Evolutionary conservation across 2,888 invertebrate species (phyloP), one percentile per base, ranked within the genome.

Genomic region (Leptinotarsa tumamoca): DNA sequence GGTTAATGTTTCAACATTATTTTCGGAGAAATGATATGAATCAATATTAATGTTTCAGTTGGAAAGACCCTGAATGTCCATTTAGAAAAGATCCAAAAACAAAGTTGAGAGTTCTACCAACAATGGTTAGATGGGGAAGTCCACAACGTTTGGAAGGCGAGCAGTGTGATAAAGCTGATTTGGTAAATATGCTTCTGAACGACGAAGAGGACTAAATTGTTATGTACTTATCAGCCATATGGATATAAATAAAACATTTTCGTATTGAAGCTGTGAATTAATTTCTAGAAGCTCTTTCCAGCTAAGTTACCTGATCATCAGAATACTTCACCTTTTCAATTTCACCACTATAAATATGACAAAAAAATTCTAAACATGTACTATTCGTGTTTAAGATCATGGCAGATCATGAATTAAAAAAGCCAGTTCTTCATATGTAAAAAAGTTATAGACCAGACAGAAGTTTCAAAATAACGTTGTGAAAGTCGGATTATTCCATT

Each of bases 41-140:
- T 51, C 3, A 49, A 33, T 43, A 18, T 66, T 49, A 0, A 58
- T 71, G 17, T 88, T 91, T 52, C 85, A 96, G 95, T 79, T 98
- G 97, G 97, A 97, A 95, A 88, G 93, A 96, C 87, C 90, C 90
- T 69, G 92, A 93, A 14, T 95, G 95, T 86, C 93, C 94, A 1
- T 98, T 96, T 88, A 91, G 97, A 74, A 95, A 93, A 73, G 94
- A 97, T 85, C 86, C 90, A 54, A 91, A 92, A 67, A 92, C 94
- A 0, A 92, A 91, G 81, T 88, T 98, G 71, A 92, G 94, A 86
- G 94, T 94, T 68, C 91, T 98, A 66, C 97, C 98, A 4, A 97
- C 97, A 0, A 87, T 98, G 18, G 87, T 95, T 58, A 91, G 92
- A 83, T 96, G 95, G 95, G 93, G 93, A 75, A 92, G 93, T 7